Evolutionary conservation across 2,797 vertebrate species (phyloP), one percentile per base, ranked within the genome.

Genomic region (Synanceia verrucosa): DNA sequence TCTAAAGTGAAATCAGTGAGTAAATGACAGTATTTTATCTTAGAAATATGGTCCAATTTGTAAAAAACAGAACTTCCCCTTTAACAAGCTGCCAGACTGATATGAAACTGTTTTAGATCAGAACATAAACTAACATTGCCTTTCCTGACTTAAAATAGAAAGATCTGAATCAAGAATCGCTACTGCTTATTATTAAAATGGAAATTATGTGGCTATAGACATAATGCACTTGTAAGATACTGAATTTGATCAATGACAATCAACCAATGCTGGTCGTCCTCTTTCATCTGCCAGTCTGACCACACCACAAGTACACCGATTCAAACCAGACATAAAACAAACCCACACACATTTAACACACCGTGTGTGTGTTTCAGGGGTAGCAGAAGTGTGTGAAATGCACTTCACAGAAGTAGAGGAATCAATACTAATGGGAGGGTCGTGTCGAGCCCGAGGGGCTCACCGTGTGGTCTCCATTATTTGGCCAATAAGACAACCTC

Each of bases 371-470:
- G 73, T 6, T 26, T 62, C 13, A n/a, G 43, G 37, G 29, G 37
- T 56, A 37, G 31, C 41, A 50, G 2, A 50, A n/a, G 65, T 62
- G 70, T 2, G 26, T 43, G 29, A 74, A 76, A 73, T 36, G 85
- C 78, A 86, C 86, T 87, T 76, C 76, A 55, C 78, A 72, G 59
- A 80, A 75, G 44, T 64, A 55, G 72, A 43, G 55, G 61, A 61
- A 88, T 86, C 82, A 53, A 88, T 88, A 72, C 21, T 78, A 66
- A 70, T 65, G 71, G 56, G 47, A 6, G 76, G 50, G 46, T 55
- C 3, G 10, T 36, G 64, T 56, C 1, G 4, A 64, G 55, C 62
- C 31, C 0, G 18, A 57, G 60, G 70, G 66, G 65, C 39, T 23
- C 7, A 9, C 57, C 37, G 28, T 50, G 64, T 34, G 70, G 46